These are phyloP conservation scores for Epinephelus awoara DNA, from an alignment of 2,797 vertebrate species.

Conservation along the genomic window DNA sequence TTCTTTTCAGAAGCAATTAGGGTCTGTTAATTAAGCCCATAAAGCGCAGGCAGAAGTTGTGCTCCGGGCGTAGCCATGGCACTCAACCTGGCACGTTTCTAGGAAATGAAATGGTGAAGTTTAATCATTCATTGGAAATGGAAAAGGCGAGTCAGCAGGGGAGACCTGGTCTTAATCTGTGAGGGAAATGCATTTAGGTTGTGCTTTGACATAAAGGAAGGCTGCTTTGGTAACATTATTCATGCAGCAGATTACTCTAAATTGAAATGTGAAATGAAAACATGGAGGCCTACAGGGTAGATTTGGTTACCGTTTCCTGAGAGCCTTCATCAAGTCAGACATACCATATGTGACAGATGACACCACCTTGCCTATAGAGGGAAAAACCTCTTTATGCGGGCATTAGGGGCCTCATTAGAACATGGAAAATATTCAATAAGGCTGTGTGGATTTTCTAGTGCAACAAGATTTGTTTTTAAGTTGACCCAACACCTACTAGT, in stretches of 20 bases:
- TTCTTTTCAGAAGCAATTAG: constrained; percentile 81
- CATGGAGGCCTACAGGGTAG: constrained; percentile 18
- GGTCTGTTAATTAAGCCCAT: constrained; percentile 75
- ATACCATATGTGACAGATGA: constrained; percentile 24
- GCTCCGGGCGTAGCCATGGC: constrained; percentile 49
- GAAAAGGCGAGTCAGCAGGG: constrained; percentile 65
- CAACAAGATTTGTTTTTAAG: not conserved
- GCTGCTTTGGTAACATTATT: constrained; percentile 54
- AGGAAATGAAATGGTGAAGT: constrained; percentile 75
- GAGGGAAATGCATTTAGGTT: constrained; percentile 52
- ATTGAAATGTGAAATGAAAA: constrained; percentile 66
- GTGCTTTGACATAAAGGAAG: constrained; percentile 41
- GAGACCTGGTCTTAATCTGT: constrained; percentile 70
- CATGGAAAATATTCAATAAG: constrained; percentile 7
- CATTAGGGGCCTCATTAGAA: not conserved
- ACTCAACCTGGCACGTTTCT: constrained; percentile 67
- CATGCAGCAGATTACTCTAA: constrained; percentile 57
- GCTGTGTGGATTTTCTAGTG: not conserved
- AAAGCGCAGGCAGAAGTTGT: constrained; percentile 57
- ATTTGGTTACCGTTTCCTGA: constrained; percentile 59
- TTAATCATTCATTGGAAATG: constrained; percentile 77
- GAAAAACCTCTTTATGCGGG: constrained; percentile 3
- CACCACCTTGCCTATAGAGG: constrained; percentile 3
- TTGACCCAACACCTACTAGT: constrained; percentile 1
- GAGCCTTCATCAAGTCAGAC: constrained; percentile 48